These are phyloP conservation scores for Homarus americanus DNA, from an alignment of 1,140 invertebrate species.

Conservation along the genomic window DNA sequence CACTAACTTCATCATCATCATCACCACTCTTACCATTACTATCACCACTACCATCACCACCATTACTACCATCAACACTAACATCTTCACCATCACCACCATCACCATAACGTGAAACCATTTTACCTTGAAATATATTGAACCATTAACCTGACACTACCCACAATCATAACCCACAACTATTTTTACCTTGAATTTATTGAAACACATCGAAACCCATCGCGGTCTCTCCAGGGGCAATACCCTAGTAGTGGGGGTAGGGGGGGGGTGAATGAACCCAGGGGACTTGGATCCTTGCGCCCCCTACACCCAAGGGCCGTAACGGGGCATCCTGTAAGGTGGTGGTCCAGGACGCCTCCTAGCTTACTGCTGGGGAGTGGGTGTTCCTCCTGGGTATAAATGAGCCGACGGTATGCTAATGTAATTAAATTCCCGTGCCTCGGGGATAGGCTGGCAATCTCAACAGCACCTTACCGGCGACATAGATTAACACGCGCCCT, in stretches of 20 bases:
- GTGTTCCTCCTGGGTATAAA: conserved; percentile 30
- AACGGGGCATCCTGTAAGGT: neutral
- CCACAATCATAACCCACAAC: neutral
- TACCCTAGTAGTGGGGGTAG: too few species aligned
- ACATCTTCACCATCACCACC: too few species aligned
- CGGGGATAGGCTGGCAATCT: conserved; percentile 58
- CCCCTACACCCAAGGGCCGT: neutral
- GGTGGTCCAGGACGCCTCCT: neutral
- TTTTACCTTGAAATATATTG: too few species aligned
- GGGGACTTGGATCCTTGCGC: neutral
- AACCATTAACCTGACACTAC: too few species aligned
- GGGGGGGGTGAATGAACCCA: neutral
- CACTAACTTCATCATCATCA: too few species aligned
- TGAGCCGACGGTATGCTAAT: conserved; percentile 51
- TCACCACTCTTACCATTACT: too few species aligned
- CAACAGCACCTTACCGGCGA: conserved; percentile 52
- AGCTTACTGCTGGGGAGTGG: neutral
- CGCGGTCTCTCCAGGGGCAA: too few species aligned
- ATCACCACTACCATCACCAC: too few species aligned
- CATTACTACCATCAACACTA: too few species aligned
- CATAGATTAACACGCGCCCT: conserved; percentile 59
- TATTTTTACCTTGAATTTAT: too few species aligned
- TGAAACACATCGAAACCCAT: too few species aligned
- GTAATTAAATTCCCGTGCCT: conserved; percentile 58
- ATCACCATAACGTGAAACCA: neutral